A percentile compares a stretch with the other conserved stretches of the same genome.
phyloP scores from a whole-genome alignment of 2,113 vertebrate genomes.

The Alectura lathami region DNA sequence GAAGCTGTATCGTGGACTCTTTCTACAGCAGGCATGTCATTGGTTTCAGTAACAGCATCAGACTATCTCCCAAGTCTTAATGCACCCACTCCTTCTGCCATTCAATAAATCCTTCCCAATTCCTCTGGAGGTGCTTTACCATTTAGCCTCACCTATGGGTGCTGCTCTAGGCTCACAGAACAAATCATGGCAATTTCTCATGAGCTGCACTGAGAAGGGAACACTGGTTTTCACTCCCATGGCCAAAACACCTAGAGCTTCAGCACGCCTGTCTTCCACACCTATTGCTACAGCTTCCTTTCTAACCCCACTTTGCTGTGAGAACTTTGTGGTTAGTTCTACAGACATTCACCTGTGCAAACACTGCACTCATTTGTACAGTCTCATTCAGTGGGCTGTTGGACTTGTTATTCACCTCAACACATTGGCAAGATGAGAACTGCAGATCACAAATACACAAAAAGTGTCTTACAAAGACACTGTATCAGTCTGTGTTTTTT shows the following conservation, averaged over 20 bases:
- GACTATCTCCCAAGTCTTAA: neutral
- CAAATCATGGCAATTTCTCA: rapidly evolving
- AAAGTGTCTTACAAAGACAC: neutral
- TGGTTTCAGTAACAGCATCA: neutral
- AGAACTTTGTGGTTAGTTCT: neutral
- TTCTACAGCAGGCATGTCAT: neutral
- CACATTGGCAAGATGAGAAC: neutral
- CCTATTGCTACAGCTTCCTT: neutral
- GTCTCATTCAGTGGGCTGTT: neutral
- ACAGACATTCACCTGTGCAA: neutral
- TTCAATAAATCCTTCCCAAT: neutral
- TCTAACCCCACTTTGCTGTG: neutral
- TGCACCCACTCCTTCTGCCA: neutral
- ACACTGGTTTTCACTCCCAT: neutral
- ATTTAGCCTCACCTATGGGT: neutral
- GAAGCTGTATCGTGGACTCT: neutral
- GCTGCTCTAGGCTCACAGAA: neutral
- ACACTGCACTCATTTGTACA: neutral
- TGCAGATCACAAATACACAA: neutral
- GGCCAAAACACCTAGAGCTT: neutral
- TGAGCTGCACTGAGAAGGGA: neutral
- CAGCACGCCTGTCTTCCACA: rapidly evolving
- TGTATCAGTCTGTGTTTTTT: neutral
- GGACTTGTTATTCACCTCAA: neutral
- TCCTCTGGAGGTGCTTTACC: neutral